These are phyloP conservation scores for Crossaster papposus DNA, from an alignment of 53 echinoderm and acorn worm species.

Conservation along the genomic window DNA sequence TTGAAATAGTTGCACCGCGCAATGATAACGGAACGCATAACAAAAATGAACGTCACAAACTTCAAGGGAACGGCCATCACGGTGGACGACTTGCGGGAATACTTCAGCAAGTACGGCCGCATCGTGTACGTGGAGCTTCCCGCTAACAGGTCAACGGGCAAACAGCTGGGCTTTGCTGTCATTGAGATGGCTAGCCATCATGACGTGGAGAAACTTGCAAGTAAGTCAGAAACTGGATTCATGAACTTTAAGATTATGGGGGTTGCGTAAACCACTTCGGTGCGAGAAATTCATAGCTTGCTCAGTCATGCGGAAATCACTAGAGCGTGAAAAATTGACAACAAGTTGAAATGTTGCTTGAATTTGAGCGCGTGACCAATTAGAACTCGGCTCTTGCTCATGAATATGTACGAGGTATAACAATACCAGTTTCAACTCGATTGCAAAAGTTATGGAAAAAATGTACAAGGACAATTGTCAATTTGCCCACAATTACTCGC, in stretches of 20 bases:
- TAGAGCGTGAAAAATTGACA: too few relatives aligned
- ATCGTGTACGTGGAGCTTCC: constrained; percentile 14
- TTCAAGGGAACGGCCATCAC: not conserved
- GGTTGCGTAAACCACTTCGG: too few relatives aligned
- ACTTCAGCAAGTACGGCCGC: not conserved
- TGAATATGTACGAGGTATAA: not conserved
- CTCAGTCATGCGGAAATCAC: too few relatives aligned
- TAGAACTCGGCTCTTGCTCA: not conserved
- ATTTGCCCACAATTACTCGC: not conserved
- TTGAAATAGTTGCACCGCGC: not conserved
- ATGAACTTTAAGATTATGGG: too few relatives aligned
- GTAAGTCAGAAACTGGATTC: not conserved
- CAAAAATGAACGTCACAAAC: constrained; percentile 36
- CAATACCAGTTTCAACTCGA: too few relatives aligned
- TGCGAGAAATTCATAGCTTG: too few relatives aligned
- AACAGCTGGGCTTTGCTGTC: constrained; percentile 22
- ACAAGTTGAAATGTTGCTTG: too few relatives aligned
- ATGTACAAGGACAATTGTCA: not conserved
- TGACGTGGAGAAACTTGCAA: constrained; percentile 27
- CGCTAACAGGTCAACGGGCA: not conserved
- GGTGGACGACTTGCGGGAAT: constrained; percentile 16
- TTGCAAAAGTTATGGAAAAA: too few relatives aligned
- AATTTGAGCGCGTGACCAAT: too few relatives aligned
- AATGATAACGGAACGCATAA: constrained; percentile 17
- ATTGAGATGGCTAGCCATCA: constrained; percentile 28